A percentile compares a stretch with the other conserved stretches of the same genome.
These are phyloP conservation scores for Phaetusa simplex DNA, from an alignment of 2,113 vertebrate species.

Conservation along the genomic window DNA sequence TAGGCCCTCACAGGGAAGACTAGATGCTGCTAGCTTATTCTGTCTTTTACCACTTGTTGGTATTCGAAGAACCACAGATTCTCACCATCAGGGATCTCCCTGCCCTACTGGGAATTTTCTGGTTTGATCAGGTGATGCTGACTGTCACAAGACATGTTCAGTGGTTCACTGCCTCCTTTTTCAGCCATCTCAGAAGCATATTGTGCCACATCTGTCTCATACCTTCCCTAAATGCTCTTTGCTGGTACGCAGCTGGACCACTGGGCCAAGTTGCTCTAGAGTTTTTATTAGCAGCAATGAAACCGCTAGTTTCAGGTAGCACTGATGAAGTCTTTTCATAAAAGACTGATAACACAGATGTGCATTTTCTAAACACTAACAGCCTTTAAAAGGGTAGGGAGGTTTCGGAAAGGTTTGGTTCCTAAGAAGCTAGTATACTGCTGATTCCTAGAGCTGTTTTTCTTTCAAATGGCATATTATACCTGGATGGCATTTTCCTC, in stretches of 20 bases:
- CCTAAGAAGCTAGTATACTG: neutral
- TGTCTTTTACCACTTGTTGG: neutral
- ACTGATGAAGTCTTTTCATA: neutral
- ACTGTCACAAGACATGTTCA: neutral
- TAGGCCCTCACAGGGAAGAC: neutral
- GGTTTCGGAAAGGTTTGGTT: conserved; percentile 45
- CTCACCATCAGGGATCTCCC: neutral
- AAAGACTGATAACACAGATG: neutral
- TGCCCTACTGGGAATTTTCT: neutral
- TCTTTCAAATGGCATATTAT: conserved; percentile 21
- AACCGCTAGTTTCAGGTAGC: neutral
- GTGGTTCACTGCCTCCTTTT: neutral
- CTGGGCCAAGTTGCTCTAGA: neutral
- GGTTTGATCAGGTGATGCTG: neutral
- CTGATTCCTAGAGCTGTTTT: conserved; percentile 29
- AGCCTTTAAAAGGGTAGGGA: conserved; percentile 48
- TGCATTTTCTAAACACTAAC: conserved; percentile 22
- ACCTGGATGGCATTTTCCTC: conserved; percentile 24
- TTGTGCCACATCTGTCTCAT: neutral
- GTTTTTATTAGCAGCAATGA: neutral
- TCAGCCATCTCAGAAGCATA: neutral
- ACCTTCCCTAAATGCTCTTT: neutral
- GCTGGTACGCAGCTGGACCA: neutral
- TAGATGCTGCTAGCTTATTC: neutral
- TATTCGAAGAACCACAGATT: neutral